Evolutionary conservation across 2,113 vertebrate species (phyloP), one percentile per base, ranked within the genome.

Genomic region (Nibea albiflora): DNA sequence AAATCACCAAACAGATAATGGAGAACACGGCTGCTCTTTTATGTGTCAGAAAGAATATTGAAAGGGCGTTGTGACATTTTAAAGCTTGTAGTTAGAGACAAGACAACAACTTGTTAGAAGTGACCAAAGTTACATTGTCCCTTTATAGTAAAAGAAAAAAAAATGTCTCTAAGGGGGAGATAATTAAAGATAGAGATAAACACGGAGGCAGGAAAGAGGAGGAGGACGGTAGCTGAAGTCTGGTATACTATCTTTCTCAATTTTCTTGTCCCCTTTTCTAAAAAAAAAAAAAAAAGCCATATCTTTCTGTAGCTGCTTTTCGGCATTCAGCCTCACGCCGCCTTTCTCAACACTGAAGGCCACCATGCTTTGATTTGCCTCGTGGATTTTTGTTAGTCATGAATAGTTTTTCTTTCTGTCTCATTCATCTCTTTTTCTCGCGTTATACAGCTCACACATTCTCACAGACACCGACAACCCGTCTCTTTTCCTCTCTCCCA

Each of bases 51-150:
- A 52, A 88, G 64, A 77, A 65, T 84, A 81, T 31, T 75, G 75
- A 88, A 82, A 28, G 67, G 54, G 39, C 26, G 7, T 56, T 2
- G 22, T 90, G 87, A 85, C 79, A 89, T 92, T 88, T 86, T 60
- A 81, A 88, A 87, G 54, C 44, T 84, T 49, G n/a, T 26, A 61
- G 28, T 63, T 52, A 63, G 62, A 77, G 62, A 64, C 68, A 81
- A 83, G 80, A 78, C 81, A 86, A 84, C 82, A 88, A 85, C 80
- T 84, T 81, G 63, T 72, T 74, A 65, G 74, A 84, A 82, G 79
- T 81, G 81, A 73, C 81, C 77, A 66, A 89, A 90, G 71, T 78
- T 80, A 74, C 63, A 57, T 57, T 63, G 58, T 78, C 42, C 11
- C 22, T 54, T 54, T 69, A 74, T 14, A 19, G 22, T 53, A 39